Conservation (phyloP, 2,888 invertebrate genomes). For the Pristionchus japonicus region DNA sequence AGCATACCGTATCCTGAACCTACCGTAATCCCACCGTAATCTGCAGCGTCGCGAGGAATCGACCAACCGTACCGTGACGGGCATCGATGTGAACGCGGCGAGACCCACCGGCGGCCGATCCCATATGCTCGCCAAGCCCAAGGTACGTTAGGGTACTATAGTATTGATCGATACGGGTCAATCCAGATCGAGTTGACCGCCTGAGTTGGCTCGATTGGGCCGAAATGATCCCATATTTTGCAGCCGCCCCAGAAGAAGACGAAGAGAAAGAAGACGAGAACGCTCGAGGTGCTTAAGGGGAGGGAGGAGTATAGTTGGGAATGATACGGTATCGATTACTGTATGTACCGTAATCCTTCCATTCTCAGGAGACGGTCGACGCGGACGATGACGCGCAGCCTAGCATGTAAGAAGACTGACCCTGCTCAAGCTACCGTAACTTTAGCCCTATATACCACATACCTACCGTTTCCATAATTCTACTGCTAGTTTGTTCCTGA, state of each 20-base stretch:
- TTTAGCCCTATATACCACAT: neutral
- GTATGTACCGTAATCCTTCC: neutral
- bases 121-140: neutral
- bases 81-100: neutral
- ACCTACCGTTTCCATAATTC: neutral
- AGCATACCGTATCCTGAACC: neutral
- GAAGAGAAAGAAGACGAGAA: conserved; percentile 19
- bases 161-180: neutral
- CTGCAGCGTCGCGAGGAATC: conserved; percentile 1
- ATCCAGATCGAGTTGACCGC: neutral
- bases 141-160: neutral
- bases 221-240: neutral
- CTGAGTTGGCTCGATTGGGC: no score
- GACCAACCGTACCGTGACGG: neutral
- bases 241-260: conserved; percentile 26
- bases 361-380: conserved; percentile 8
- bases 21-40: neutral
- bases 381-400: neutral
- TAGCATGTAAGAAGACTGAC: neutral
- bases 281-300: neutral
- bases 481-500: neutral
- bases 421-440: neutral
- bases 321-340: neutral
- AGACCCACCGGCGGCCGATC: conserved; percentile 1
- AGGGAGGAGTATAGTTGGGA: neutral